Base-by-base conservation (phyloP, 2,888 invertebrate species). In the Habrosyne pyritoides region DNA sequence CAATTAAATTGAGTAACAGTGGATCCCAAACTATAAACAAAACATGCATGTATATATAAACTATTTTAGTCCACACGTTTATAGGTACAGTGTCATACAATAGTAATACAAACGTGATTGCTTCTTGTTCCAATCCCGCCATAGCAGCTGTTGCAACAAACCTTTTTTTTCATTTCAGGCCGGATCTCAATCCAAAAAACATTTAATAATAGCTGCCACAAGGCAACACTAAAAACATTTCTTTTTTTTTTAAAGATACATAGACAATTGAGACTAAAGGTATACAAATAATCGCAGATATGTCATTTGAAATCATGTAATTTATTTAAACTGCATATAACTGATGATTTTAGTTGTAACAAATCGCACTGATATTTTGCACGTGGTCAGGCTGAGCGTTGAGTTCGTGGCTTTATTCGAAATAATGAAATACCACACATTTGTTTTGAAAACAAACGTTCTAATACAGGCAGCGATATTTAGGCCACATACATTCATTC, bases 61-160 rank as follows among this genome's bases (percentile, higher is more conserved):
- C 24, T 24, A 24, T 24, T 24, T 24, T n/a, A 33, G 12, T 33
- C 12, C 33, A 12, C 12, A 28, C 28, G 2, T 2, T 28, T 28
- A 8, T 28, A 5, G 4, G 12, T 12, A 33, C 33, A 24, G 24
- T 24, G 24, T 24, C 4, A 24, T 7, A 33, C 33, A n/a, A 36
- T 42, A 18, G 42, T 47, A 47, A 36, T 22, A 47, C 6, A 54
- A 14, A 28, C 53, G 46, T 53, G 26, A 49, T 21, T 42, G 10
- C 26, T 24, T 28, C 8, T 42, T 36, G 36, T 36, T 42, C 18
- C 42, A 24, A 24, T 42, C 42, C 42, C 8, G 18, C 14, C 6
- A 8, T 18, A 18, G 18, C 42, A 42, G 42, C 42, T 42, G 42
- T 42, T n/a, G 42, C 42, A 42, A 42, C 42, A 18, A 7, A 8